Evolutionary conservation across 1,140 invertebrate genomes (phyloP).

Genomic region (Bicyclus anynana): DNA sequence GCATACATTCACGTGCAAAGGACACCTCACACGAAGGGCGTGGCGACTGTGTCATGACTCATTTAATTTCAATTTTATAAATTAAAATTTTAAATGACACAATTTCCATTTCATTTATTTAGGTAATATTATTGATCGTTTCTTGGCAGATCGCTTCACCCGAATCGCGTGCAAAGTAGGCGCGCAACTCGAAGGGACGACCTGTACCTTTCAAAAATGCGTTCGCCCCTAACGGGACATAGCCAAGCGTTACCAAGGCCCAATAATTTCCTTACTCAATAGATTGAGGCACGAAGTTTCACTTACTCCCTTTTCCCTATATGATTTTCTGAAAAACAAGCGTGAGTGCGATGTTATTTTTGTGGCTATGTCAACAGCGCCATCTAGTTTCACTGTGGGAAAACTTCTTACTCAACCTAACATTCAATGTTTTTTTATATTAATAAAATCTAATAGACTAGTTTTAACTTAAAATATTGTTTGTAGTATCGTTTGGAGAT

Average conservation of each 20-base stretch:
- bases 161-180: constrained; percentile 82
- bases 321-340: background rate
- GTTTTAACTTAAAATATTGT: too few relatives aligned
- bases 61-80: too few relatives aligned
- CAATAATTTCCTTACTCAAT: constrained; percentile 93
- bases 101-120: too few relatives aligned
- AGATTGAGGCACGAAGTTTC: constrained; percentile 86
- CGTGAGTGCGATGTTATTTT: constrained; percentile 10
- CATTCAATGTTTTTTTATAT: too few relatives aligned
- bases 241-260: constrained; percentile 89
- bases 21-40: too few relatives aligned
- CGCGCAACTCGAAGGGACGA: constrained; percentile 82
- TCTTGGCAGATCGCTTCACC: constrained; percentile 84
- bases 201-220: constrained; percentile 86
- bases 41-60: too few relatives aligned
- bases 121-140: too few relatives aligned
- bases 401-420: background rate
- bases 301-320: background rate
- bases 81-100: too few relatives aligned
- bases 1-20: too few relatives aligned
- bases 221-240: constrained; percentile 79
- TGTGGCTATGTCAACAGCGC: constrained; percentile 3
- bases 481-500: too few relatives aligned
- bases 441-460: too few relatives aligned
- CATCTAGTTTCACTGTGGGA: constrained; percentile 3